phyloP scores from a whole-genome alignment of 2,113 vertebrate species.

The Lethenteron camtschaticum region DNA sequence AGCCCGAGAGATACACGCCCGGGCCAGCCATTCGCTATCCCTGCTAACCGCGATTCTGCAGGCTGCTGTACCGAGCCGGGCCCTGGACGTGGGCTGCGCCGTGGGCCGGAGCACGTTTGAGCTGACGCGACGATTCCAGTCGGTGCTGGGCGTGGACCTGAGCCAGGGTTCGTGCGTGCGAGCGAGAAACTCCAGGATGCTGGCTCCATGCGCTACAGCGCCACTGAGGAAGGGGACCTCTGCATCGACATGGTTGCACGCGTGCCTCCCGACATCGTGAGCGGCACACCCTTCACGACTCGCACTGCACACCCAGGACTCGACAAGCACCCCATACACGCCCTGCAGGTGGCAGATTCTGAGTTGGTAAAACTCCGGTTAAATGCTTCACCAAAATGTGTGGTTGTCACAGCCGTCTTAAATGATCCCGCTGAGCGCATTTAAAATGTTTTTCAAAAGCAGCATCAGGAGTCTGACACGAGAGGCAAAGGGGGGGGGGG shows the following conservation, averaged over 20 bases:
- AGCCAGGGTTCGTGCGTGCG: slow-evolving; percentile 1
- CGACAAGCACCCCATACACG: too few relatives aligned
- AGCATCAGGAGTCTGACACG: too few relatives aligned
- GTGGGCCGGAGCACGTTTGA: slow-evolving; percentile 7
- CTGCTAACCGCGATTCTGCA: not conserved
- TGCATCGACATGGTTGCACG: not conserved
- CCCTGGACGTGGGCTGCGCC: slow-evolving; percentile 8
- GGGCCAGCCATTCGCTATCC: too few relatives aligned
- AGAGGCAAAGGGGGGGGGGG: too few relatives aligned
- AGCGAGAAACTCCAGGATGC: slow-evolving; percentile 6
- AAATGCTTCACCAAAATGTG: too few relatives aligned
- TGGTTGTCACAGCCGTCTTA: too few relatives aligned
- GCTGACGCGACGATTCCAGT: slow-evolving; percentile 5
- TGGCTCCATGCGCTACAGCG: slow-evolving; percentile 4
- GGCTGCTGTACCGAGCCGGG: not conserved
- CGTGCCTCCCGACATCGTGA: slow-evolving; percentile 6
- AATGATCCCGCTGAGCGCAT: too few relatives aligned
- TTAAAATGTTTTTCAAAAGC: too few relatives aligned
- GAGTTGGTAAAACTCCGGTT: too few relatives aligned
- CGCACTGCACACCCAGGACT: too few relatives aligned
- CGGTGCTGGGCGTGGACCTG: slow-evolving; percentile 8
- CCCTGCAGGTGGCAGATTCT: too few relatives aligned
- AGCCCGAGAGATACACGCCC: too few relatives aligned
- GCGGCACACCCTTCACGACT: not conserved
- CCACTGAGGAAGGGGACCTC: slow-evolving; percentile 2